These are phyloP conservation scores for Polyommatus icarus DNA, from an alignment of 2,888 invertebrate genomes.

Conservation along the genomic window DNA sequence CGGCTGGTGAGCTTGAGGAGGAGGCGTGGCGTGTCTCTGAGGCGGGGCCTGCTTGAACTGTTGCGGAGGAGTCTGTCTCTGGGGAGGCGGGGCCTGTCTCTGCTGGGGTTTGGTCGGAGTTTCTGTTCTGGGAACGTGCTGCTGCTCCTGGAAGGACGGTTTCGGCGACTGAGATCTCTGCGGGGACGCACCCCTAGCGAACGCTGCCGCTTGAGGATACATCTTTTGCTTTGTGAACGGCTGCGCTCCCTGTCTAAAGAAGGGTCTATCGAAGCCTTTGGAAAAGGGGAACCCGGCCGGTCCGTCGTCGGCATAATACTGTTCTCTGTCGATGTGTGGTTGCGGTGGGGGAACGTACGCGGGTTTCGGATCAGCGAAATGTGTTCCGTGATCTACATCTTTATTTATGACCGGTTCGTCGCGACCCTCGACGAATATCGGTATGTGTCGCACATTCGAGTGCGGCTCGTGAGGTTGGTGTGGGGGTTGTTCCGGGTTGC, in stretches of 20 bases:
- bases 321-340: constrained; percentile 67
- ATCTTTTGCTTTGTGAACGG: constrained; percentile 77
- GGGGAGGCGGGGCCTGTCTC: constrained; percentile 47
- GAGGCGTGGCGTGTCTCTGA: constrained; percentile 41
- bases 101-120: constrained; percentile 59
- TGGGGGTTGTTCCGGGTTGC: constrained; percentile 53
- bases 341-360: constrained; percentile 57
- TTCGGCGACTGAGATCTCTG: constrained; percentile 69
- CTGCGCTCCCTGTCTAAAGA: constrained; percentile 69
- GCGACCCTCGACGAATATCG: constrained; percentile 92
- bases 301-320: constrained; percentile 68
- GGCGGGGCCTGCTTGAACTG: constrained; percentile 41
- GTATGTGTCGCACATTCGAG: constrained; percentile 88
- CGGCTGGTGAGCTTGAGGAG: constrained; percentile 45
- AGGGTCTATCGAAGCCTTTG: constrained; percentile 67
- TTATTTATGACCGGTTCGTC: constrained; percentile 88
- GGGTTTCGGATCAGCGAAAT: constrained; percentile 61
- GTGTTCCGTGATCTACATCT: constrained; percentile 66
- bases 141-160: constrained; percentile 64
- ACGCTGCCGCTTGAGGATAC: constrained; percentile 65
- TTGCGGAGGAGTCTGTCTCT: constrained; percentile 47
- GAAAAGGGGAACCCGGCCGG: constrained; percentile 67
- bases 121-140: constrained; percentile 62
- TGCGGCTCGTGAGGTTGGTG: constrained; percentile 52
- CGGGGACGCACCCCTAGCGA: constrained; percentile 63